Base-by-base conservation (phyloP, 1,140 invertebrate species). In the Lysiphlebus fabarum region DNA sequence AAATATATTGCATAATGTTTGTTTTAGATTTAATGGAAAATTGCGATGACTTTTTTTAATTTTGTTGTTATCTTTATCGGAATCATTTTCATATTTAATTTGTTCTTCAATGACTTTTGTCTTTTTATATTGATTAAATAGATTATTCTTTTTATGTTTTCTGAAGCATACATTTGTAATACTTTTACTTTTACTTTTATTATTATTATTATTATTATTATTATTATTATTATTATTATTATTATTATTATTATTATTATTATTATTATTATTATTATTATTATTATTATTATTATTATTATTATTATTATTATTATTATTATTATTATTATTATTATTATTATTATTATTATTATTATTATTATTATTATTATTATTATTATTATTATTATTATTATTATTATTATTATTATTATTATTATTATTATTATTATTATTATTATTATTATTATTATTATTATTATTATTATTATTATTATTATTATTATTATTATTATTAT, bases 1-100 rank as follows among this genome's bases (percentile, higher is more conserved):
- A 72, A 91, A 91, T 68, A 92, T 85, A 77, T 89, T 91, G 75
- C 89, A 91, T 62, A 92, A 82, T n/a, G 88, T 90, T 70, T 91
- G 89, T 72, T 91, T 91, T n/a, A 92, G 82, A 75, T 87, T 89
- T 45, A 87, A 77, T 2, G 86, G 87, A 66, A 87, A 83, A 65
- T 86, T 84, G 42, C 65, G 82, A 71, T 65, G 84, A 71, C 82
- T 81, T 70, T 86, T 87, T 63, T 86, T 86, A 53, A 80, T 77
- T 56, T 85, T 85, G 17, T 83, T 79, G 48, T 79, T 78, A 58
- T 82, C 83, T 9, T 71, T 70, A 10, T 81, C 36, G 3, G n/a
- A n/a, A 10, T 51, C 49, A 8, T 12, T 34, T 10, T n/a, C n/a
- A 10, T 51, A 9, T 36, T 51, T 51, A 37, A n/a, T 38, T 75